Evolutionary conservation across 2,888 invertebrate genomes (phyloP).

Genomic region (Heliconius ethilla): DNA sequence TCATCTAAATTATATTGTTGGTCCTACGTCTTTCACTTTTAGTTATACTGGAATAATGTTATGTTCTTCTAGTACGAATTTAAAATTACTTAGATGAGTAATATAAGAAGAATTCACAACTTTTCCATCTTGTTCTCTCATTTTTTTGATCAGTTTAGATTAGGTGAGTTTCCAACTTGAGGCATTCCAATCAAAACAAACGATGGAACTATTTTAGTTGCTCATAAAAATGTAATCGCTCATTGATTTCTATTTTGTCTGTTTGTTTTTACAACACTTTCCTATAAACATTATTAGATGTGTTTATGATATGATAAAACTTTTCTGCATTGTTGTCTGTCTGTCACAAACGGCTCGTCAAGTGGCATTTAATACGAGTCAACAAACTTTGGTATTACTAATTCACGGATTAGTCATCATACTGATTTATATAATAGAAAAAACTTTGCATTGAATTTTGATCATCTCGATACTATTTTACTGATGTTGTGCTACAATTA

Average conservation of each 20-base stretch:
- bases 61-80: neutral
- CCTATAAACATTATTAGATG: constrained; percentile 42
- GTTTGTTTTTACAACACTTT: constrained; percentile 31
- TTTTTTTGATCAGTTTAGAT: neutral
- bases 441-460: constrained; percentile 33
- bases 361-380: constrained; percentile 42
- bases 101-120: neutral
- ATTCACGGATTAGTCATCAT: constrained; percentile 42
- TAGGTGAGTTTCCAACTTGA: neutral
- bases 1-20: neutral
- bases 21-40: neutral
- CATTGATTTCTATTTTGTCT: constrained; percentile 35
- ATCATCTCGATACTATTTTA: constrained; percentile 22
- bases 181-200: constrained; percentile 20
- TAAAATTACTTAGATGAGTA: constrained; percentile 6
- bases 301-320: constrained; percentile 42
- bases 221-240: constrained; percentile 18
- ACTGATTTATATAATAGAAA: constrained; percentile 38
- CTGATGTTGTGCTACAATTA: neutral
- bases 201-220: constrained; percentile 5
- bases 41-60: neutral
- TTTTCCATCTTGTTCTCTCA: neutral
- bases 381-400: constrained; percentile 42
- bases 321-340: constrained; percentile 43
- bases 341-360: constrained; percentile 34